Base-by-base conservation (phyloP, 2,888 invertebrate species). In the Rhagonycha lutea region DNA sequence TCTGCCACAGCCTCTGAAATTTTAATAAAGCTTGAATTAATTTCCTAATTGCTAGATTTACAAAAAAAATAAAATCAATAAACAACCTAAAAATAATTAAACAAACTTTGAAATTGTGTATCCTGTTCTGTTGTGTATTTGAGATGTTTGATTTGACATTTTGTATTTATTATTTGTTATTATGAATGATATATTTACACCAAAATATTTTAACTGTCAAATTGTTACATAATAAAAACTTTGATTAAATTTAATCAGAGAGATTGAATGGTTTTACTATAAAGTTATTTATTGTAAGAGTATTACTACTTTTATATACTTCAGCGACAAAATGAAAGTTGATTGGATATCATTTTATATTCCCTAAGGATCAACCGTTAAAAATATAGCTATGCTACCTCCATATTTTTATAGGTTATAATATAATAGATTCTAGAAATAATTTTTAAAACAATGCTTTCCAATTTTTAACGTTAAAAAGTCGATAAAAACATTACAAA, bases 1-100 rank as follows among this genome's bases (percentile, higher is more conserved):
- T 90, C 89, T 73, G 90, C 90, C 73, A 88, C 87, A 61, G 91
- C 90, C 81, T 91, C 91, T 88, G 88, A 77, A 87, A 47, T n/a
- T 47, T 47, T 47, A 5, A 7, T 47, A 47, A 47, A n/a, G n/a
- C 7, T 8, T 32, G 7, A 3, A 47, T 47, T 47, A 47, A 7
- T 47, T 47, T 47, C n/a, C 1, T 7, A 47, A 11, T 32, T 32
- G 12, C 12, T 12, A 32, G 32, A n/a, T 2, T 47, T 47, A n/a
- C 4, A n/a, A n/a, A 47, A n/a, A 29, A 7, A 47, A n/a, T n/a
- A n/a, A 12, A 32, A 12, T 32, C 12, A 4, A 12, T 32, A 4
- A 3, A 4, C 1, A 32, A 32, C 0, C 32, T 32, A 32, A n/a
- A n/a, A 5, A n/a, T 18, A 32, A 29, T 10, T 10, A n/a, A 12